Conservation (phyloP, 2,113 vertebrate genomes). For the Tetrax tetrax region DNA sequence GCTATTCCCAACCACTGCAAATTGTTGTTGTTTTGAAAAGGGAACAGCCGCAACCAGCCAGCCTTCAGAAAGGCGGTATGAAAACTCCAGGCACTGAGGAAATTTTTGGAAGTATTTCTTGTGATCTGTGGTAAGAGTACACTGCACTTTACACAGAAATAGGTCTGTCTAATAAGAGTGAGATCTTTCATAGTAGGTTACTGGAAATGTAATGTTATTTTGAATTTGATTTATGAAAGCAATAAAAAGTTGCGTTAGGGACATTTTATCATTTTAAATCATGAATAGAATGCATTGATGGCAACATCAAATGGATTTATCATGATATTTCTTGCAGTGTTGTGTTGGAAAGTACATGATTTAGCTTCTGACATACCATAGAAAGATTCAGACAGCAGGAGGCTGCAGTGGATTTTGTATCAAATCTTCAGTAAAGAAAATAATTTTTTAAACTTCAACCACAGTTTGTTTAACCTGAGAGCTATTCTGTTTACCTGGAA, state of each 20-base stretch:
- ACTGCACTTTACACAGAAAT: not conserved
- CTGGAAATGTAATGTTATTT: not conserved
- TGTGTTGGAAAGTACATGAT: not conserved
- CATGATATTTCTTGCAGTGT: not conserved
- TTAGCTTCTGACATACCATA: not conserved
- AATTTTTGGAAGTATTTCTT: not conserved
- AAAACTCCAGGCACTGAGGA: not conserved
- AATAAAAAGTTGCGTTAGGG: conserved; percentile 3
- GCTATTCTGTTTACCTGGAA: not conserved
- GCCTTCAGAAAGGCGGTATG: not conserved
- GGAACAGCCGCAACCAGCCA: not conserved
- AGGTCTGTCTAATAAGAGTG: not conserved
- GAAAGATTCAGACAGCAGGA: not conserved
- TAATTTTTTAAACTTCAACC: not conserved
- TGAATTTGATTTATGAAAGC: conserved; percentile 38
- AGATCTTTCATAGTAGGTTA: not conserved
- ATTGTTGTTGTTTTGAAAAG: not conserved
- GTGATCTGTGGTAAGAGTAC: not conserved
- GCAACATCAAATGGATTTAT: not conserved
- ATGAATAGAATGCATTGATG: not conserved
- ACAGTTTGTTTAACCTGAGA: not conserved
- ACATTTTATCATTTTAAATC: conserved; percentile 12
- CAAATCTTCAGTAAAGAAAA: not conserved
- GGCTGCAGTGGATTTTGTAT: not conserved
- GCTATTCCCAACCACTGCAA: not conserved